These are phyloP conservation scores for Drosophila tristis DNA, from an alignment of 1,140 invertebrate genomes.

Conservation along the genomic window DNA sequence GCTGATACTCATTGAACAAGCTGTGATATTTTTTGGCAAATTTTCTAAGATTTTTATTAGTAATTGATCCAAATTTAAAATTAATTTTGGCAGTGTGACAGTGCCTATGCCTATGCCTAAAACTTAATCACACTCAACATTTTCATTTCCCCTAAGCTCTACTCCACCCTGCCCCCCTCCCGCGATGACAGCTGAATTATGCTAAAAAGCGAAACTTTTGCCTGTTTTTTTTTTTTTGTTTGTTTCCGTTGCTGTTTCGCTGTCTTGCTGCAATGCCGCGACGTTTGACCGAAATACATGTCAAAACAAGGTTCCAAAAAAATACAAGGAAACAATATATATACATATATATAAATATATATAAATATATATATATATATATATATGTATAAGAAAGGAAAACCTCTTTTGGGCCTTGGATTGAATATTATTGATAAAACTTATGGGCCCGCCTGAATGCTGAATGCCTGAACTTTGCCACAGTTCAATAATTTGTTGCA, in stretches of 20 bases:
- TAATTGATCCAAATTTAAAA: no score
- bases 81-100: no score
- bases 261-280: conserved; percentile 59
- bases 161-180: not conserved
- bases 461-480: conserved; percentile 4
- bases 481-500: conserved; percentile 44
- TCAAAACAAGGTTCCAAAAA: conserved; percentile 32
- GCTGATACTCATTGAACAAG: no score
- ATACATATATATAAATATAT: conserved; percentile 40
- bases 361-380: conserved; percentile 12
- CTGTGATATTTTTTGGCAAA: no score
- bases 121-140: conserved; percentile 13
- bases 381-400: conserved; percentile 10
- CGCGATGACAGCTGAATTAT: conserved; percentile 44
- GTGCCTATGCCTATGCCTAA: not conserved
- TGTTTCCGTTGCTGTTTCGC: not conserved
- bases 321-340: conserved; percentile 37
- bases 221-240: conserved; percentile 12
- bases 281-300: conserved; percentile 70
- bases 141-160: conserved; percentile 3
- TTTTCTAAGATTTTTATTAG: no score
- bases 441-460: conserved; percentile 40
- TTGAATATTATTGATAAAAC: conserved; percentile 83
- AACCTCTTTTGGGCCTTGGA: conserved; percentile 49
- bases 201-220: conserved; percentile 63